Percentiles rank a stretch among this genome's conserved stretches.
These are phyloP conservation scores for Drosophila sp. DNA, from an alignment of 1,140 invertebrate genomes.

Conservation along the genomic window DNA sequence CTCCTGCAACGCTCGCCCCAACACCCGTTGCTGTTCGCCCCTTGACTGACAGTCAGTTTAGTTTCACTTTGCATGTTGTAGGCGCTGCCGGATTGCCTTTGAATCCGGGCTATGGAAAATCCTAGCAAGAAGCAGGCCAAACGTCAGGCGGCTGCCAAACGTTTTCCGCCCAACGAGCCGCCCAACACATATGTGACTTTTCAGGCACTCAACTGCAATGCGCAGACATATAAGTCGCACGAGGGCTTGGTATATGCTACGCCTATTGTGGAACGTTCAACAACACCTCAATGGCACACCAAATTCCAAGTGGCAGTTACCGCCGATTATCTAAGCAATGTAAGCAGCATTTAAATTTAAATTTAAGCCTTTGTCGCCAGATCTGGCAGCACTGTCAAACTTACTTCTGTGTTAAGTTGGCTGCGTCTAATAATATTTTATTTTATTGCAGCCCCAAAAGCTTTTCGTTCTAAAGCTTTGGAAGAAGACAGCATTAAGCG, in stretches of 20 bases:
- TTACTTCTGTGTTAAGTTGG: not conserved
- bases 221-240: conserved; percentile 73
- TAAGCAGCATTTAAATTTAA: conserved; percentile 61
- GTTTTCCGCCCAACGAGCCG: conserved; percentile 78
- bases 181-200: conserved; percentile 88
- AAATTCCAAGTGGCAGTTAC: conserved; percentile 86
- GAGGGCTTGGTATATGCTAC: conserved; percentile 85
- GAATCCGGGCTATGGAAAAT: conserved; percentile 82
- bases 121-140: conserved; percentile 67
- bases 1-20: conserved; percentile 11
- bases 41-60: conserved; percentile 46
- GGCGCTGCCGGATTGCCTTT: conserved; percentile 86
- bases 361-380: not conserved
- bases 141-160: conserved; percentile 57
- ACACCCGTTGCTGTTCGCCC: conserved; percentile 14
- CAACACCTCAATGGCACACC: conserved; percentile 87
- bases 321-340: conserved; percentile 86
- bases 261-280: conserved; percentile 85
- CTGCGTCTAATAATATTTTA: not conserved
- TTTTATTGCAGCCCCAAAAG: conserved; percentile 85
- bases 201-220: conserved; percentile 82
- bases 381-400: conserved; percentile 11
- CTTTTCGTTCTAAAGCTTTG: conserved; percentile 87
- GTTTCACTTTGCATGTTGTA: conserved; percentile 86
- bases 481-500: conserved; percentile 84